Percentiles rank a stretch among this genome's conserved stretches.
phyloP scores from a whole-genome alignment of 2,797 vertebrate genomes.

The Leuciscus waleckii region DNA sequence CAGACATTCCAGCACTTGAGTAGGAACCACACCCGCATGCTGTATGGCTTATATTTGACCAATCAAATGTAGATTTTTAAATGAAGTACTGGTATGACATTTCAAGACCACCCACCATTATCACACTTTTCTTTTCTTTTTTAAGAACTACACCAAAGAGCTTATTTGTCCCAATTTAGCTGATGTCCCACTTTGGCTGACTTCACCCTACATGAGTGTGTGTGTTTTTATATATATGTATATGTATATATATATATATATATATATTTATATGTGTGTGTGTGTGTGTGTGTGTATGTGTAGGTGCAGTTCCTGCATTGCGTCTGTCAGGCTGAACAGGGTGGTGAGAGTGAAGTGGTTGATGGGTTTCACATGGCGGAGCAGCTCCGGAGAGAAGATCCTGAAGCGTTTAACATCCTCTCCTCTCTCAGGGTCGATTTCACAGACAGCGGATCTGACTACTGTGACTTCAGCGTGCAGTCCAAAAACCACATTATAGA shows the following conservation, averaged over 20 bases:
- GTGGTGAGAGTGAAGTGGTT: conserved; percentile 89
- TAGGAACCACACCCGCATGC: too few relatives aligned
- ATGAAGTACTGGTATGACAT: too few relatives aligned
- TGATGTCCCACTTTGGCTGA: too few relatives aligned
- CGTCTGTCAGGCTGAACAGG: conserved; percentile 84
- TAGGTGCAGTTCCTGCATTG: conserved; percentile 96
- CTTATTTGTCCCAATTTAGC: too few relatives aligned
- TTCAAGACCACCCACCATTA: too few relatives aligned
- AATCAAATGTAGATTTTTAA: too few relatives aligned
- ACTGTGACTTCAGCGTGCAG: conserved; percentile 92
- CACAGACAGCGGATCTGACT: conserved; percentile 88
- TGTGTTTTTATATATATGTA: background rate
- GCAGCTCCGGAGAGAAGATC: conserved; percentile 83
- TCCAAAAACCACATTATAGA: conserved; percentile 92
- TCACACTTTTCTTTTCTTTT: too few relatives aligned
- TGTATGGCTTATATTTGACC: too few relatives aligned
- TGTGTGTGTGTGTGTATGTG: conserved; percentile 25
- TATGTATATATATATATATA: too few relatives aligned
- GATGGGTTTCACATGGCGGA: conserved; percentile 89
- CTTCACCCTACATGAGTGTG: background rate
- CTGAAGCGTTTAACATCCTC: conserved; percentile 84
- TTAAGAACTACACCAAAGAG: too few relatives aligned
- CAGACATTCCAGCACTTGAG: too few relatives aligned
- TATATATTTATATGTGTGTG: background rate
- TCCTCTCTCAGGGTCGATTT: conserved; percentile 86